Percentiles rank a stretch among this genome's conserved stretches.
These are phyloP conservation scores for Microcebus lehilahytsara DNA, from an alignment of 2,113 vertebrate genomes.

Conservation along the genomic window DNA sequence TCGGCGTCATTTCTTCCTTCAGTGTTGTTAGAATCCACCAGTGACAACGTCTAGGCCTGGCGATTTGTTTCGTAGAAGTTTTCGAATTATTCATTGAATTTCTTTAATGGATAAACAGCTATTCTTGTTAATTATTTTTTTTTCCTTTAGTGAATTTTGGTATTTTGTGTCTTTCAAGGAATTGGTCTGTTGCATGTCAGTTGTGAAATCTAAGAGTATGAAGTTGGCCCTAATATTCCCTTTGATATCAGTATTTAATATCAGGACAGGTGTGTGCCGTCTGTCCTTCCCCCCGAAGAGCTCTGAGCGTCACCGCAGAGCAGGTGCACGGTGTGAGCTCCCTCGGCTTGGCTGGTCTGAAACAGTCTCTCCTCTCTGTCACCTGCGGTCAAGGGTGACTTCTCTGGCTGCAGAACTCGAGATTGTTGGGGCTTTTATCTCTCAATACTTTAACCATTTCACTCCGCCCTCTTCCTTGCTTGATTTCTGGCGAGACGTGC, in stretches of 20 bases:
- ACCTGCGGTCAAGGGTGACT: background rate
- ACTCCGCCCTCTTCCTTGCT: background rate
- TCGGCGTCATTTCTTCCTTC: background rate
- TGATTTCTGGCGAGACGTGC: background rate
- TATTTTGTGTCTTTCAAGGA: background rate
- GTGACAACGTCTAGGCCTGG: background rate
- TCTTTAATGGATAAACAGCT: background rate
- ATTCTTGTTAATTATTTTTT: background rate
- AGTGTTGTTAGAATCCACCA: background rate
- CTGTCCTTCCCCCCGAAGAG: background rate
- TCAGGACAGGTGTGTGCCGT: background rate
- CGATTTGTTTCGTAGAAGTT: background rate
- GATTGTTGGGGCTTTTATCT: background rate
- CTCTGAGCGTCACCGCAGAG: background rate
- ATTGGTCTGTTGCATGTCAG: background rate
- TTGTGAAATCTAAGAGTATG: background rate
- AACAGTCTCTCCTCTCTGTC: background rate
- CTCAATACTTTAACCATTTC: background rate
- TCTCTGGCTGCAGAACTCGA: background rate
- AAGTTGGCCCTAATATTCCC: background rate
- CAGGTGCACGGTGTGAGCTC: background rate
- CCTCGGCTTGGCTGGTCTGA: background rate
- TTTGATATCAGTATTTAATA: too few species aligned
- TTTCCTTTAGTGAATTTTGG: background rate
- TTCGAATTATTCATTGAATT: background rate